Percentiles rank a stretch among this genome's conserved stretches.
Evolutionary conservation across 2,113 vertebrate genomes (phyloP).

Genomic region (Tor tambroides): DNA sequence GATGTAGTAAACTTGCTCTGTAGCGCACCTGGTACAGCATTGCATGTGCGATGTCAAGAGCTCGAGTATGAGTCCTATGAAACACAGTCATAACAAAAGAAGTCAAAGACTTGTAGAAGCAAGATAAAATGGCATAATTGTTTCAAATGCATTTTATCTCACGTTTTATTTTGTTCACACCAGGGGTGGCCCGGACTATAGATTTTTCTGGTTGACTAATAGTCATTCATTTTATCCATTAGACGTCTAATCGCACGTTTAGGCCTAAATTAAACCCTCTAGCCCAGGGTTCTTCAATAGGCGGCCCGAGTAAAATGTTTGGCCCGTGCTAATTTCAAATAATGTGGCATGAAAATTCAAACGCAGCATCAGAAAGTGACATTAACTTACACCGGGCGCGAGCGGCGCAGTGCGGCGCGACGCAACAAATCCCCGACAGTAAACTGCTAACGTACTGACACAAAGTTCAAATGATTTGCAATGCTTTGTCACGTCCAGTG

Average conservation of each 20-base stretch:
- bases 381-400: too few relatives aligned
- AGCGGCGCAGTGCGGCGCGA: too few relatives aligned
- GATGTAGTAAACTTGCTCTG: neutral
- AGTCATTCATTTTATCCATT: fast-evolving
- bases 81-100: neutral
- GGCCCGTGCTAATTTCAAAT: too few relatives aligned
- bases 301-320: too few relatives aligned
- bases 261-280: neutral
- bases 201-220: neutral
- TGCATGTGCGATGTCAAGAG: neutral
- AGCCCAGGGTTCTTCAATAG: too few relatives aligned
- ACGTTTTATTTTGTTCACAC: neutral
- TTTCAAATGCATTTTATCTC: neutral
- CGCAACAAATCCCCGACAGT: too few relatives aligned
- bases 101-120: neutral
- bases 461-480: too few relatives aligned
- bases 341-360: too few relatives aligned
- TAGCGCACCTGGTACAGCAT: neutral
- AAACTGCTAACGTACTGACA: too few relatives aligned
- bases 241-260: neutral
- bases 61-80: neutral
- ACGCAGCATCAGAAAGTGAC: too few relatives aligned
- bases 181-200: neutral
- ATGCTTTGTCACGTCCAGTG: too few relatives aligned
- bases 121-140: neutral